Percentiles rank a stretch among this genome's conserved stretches.
phyloP scores from a whole-genome alignment of 2,888 invertebrate species.

The Polia nebulosa region DNA sequence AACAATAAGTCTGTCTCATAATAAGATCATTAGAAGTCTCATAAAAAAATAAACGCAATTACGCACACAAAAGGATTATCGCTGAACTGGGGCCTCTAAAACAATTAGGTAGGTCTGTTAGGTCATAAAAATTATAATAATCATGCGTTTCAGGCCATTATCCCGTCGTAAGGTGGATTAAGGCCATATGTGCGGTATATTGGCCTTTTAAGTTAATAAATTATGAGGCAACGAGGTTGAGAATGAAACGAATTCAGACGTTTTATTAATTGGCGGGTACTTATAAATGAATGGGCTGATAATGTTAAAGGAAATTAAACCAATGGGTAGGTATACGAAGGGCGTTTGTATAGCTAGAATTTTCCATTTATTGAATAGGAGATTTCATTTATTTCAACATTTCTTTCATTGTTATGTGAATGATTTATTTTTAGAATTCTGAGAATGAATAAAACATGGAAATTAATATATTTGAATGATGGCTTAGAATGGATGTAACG shows the following conservation, averaged over 20 bases:
- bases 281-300: constrained; percentile 29
- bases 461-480: background rate
- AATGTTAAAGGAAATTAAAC: constrained; percentile 24
- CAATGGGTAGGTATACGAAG: background rate
- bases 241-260: constrained; percentile 55
- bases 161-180: constrained; percentile 70
- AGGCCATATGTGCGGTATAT: constrained; percentile 65
- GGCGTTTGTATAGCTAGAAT: background rate
- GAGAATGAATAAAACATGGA: background rate
- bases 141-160: constrained; percentile 65
- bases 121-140: constrained; percentile 71
- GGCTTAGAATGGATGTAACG: too few relatives aligned
- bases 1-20: background rate
- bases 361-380: too few relatives aligned
- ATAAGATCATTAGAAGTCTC: constrained; percentile 12
- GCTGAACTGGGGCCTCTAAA: constrained; percentile 59
- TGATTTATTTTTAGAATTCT: background rate
- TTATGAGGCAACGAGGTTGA: constrained; percentile 68
- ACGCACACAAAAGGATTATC: constrained; percentile 42
- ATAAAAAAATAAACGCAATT: constrained; percentile 45
- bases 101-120: constrained; percentile 64
- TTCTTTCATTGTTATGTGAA: background rate
- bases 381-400: too few relatives aligned
- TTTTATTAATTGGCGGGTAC: constrained; percentile 58
- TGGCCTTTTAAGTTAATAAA: constrained; percentile 70